Conservation (phyloP, 2,888 invertebrate genomes). For the Leptinotarsa peninsularis region DNA sequence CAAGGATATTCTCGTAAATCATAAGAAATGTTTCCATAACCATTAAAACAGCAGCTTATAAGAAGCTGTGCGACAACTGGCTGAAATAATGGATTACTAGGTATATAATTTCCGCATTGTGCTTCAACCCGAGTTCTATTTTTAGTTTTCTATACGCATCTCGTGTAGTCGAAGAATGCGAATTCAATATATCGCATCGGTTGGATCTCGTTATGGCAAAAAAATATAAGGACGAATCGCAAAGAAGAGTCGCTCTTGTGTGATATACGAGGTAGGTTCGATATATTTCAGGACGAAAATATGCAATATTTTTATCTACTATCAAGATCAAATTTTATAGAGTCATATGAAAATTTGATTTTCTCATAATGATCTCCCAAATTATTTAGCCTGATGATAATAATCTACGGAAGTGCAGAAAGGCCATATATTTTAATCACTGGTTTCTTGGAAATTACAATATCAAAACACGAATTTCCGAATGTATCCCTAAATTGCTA, state of each 20-base stretch:
- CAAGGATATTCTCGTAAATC: slow-evolving; percentile 32
- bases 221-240: slow-evolving; percentile 38
- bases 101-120: slow-evolving; percentile 49
- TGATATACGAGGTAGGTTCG: slow-evolving; percentile 1
- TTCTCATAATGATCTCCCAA: too few relatives aligned
- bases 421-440: too few relatives aligned
- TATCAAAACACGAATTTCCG: too few relatives aligned
- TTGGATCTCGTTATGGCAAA: slow-evolving; percentile 36
- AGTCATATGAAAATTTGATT: not conserved
- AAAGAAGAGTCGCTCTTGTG: slow-evolving; percentile 16
- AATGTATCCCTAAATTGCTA: too few relatives aligned
- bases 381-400: too few relatives aligned
- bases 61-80: slow-evolving; percentile 44
- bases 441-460: too few relatives aligned
- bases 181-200: slow-evolving; percentile 51
- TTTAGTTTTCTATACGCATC: slow-evolving; percentile 35
- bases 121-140: slow-evolving; percentile 37
- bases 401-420: too few relatives aligned
- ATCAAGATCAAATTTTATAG: not conserved
- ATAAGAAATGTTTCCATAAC: slow-evolving; percentile 39
- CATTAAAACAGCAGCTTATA: slow-evolving; percentile 30
- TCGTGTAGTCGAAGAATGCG: slow-evolving; percentile 46
- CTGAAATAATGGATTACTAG: slow-evolving; percentile 46
- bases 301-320: too few relatives aligned
- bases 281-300: slow-evolving; percentile 6